Conservation (phyloP, 2,113 vertebrate species). For the Myotis brandtii region DNA sequence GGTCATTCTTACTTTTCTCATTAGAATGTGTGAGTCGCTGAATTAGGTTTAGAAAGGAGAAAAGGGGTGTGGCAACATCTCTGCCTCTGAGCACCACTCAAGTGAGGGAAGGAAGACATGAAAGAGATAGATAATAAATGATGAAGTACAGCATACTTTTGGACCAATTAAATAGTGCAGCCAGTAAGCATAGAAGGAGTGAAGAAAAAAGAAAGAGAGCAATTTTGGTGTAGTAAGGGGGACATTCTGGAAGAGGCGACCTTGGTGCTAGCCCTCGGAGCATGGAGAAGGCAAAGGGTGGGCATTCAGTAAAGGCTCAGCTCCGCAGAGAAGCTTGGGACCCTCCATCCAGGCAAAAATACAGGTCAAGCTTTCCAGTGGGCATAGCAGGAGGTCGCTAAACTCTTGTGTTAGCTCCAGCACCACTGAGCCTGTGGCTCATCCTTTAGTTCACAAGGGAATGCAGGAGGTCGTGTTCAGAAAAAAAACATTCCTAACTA, state of each 20-base stretch:
- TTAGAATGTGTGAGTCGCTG: background rate
- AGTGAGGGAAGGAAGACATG: background rate
- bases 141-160: background rate
- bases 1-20: background rate
- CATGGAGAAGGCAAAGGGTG: background rate
- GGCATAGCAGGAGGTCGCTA: background rate
- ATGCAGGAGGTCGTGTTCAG: background rate
- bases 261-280: background rate
- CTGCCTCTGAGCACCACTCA: background rate
- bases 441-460: background rate
- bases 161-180: background rate
- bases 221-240: background rate
- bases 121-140: conserved; percentile 6
- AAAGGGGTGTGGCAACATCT: background rate
- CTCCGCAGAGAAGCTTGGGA: background rate
- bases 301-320: background rate
- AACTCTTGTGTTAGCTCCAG: background rate
- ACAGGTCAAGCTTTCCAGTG: background rate
- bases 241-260: background rate
- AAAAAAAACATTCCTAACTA: background rate
- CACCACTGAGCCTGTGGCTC: background rate
- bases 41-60: background rate
- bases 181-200: background rate
- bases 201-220: background rate
- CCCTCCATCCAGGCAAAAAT: background rate